Percentiles rank a stretch among this genome's conserved stretches.
Evolutionary conservation across 2,888 invertebrate genomes (phyloP).

Genomic region (Siphonodentalium dalli): DNA sequence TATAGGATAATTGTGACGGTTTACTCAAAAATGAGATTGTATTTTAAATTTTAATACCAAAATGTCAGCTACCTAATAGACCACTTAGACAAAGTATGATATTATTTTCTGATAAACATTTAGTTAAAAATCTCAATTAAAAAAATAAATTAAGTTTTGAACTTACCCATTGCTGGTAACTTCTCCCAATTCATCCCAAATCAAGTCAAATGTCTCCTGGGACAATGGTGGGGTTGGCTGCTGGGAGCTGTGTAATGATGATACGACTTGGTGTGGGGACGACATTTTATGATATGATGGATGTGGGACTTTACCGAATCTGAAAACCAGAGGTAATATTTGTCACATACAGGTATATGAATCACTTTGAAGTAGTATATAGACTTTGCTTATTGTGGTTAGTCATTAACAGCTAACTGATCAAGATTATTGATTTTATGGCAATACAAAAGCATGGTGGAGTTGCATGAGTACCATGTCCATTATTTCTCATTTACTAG

Average conservation of each 20-base stretch:
- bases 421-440: too few species aligned
- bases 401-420: too few species aligned
- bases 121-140: neutral
- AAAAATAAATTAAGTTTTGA: neutral
- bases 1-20: neutral
- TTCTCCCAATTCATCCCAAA: constrained; percentile 46
- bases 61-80: neutral
- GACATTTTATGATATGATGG: constrained; percentile 4
- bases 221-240: constrained; percentile 52
- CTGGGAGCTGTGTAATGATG: too few species aligned
- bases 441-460: too few species aligned
- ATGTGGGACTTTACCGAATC: constrained; percentile 38
- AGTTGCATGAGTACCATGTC: too few species aligned
- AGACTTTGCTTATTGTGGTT: too few species aligned
- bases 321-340: constrained; percentile 19
- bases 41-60: too few species aligned
- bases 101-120: neutral
- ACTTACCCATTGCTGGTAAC: constrained; percentile 42
- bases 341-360: neutral
- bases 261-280: too few species aligned
- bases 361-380: too few species aligned
- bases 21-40: neutral
- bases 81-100: neutral
- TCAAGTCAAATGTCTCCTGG: constrained; percentile 54
- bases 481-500: too few species aligned